A percentile compares a stretch with the other conserved stretches of the same genome.
These are phyloP conservation scores for Drymodes brunneopygia DNA, from an alignment of 2,113 vertebrate genomes.

Conservation along the genomic window DNA sequence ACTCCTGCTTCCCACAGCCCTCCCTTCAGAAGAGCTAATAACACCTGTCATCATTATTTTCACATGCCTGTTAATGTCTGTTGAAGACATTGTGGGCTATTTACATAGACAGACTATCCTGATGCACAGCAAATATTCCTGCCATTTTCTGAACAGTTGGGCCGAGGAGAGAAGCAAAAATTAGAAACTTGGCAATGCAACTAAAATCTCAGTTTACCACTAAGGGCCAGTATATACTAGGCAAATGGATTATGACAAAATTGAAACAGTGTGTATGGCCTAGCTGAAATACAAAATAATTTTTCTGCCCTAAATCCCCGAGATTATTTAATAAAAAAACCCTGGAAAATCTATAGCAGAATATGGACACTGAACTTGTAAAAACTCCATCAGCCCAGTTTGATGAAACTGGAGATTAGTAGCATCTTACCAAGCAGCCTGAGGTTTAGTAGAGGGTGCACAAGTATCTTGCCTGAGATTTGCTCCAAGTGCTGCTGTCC, in stretches of 20 bases:
- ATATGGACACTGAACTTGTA: neutral
- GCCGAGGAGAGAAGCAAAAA: neutral
- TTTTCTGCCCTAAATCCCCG: neutral
- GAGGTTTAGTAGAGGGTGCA: neutral
- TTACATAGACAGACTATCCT: neutral
- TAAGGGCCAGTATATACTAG: conserved; percentile 54
- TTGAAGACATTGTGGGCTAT: neutral
- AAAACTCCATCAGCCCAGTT: neutral
- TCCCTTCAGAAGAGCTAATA: conserved; percentile 10
- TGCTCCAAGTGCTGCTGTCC: neutral
- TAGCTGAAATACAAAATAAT: neutral
- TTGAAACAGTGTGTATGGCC: neutral
- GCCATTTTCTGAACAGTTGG: conserved; percentile 22
- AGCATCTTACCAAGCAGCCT: neutral
- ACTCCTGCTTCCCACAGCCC: neutral
- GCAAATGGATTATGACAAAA: neutral
- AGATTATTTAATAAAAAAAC: neutral
- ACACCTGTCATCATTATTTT: conserved; percentile 35
- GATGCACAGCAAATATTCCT: neutral
- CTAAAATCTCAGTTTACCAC: neutral
- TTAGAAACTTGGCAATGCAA: neutral
- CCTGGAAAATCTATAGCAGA: neutral
- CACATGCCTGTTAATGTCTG: neutral
- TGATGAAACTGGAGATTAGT: neutral
- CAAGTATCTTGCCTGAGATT: neutral